phyloP scores from a whole-genome alignment of 2,113 vertebrate species.

The Benitochromis conjunctus region DNA sequence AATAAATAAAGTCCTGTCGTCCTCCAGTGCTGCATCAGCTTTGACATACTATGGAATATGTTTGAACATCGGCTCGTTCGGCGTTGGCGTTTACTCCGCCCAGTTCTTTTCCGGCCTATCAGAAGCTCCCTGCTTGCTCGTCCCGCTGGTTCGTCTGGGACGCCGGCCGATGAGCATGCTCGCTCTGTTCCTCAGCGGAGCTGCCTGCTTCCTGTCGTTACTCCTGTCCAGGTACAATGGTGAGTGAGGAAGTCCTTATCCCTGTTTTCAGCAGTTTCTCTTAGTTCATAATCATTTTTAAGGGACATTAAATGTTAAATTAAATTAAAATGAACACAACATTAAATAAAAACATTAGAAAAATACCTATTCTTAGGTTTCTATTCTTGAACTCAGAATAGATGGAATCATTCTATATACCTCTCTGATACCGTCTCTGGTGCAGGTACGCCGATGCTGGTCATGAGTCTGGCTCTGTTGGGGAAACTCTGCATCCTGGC shows the following conservation, averaged over 20 bases:
- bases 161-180: conserved; percentile 63
- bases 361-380: neutral
- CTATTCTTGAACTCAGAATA: neutral
- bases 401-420: no score
- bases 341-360: neutral
- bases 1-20: neutral
- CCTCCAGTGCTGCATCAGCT: conserved; percentile 35
- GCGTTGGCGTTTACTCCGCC: conserved; percentile 66
- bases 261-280: neutral
- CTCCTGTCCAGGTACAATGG: conserved; percentile 59
- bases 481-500: conserved; percentile 73
- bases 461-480: conserved; percentile 68
- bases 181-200: conserved; percentile 65
- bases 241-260: neutral
- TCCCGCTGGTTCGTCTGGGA: conserved; percentile 62
- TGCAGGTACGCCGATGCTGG: conserved; percentile 54
- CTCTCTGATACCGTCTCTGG: neutral
- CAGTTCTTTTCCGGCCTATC: conserved; percentile 77
- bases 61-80: conserved; percentile 72
- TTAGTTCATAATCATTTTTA: neutral
- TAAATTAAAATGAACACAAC: neutral
- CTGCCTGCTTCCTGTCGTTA: conserved; percentile 61
- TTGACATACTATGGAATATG: conserved; percentile 73
- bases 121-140: conserved; percentile 63
- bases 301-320: neutral